A percentile compares a stretch with the other conserved stretches of the same genome.
Evolutionary conservation across 2,888 invertebrate genomes (phyloP).

Genomic region (Orchesellides sinensis): DNA sequence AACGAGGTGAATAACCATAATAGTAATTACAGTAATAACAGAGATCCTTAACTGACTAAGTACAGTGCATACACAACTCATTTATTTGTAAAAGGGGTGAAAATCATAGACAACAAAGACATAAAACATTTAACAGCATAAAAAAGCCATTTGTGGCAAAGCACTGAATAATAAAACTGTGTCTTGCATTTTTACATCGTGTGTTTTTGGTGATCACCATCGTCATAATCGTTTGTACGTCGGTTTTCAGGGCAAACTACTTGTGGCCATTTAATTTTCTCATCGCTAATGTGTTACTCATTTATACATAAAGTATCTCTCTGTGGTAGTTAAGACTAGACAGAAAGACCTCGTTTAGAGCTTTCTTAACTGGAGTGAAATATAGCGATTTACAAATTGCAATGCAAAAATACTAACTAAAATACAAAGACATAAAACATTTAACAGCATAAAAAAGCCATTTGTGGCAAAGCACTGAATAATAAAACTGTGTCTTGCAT

Average conservation of each 20-base stretch:
- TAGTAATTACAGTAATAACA: constrained; percentile 5
- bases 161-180: background rate
- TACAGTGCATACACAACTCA: background rate
- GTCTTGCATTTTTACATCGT: background rate
- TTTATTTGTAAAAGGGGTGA: background rate
- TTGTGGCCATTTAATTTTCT: background rate
- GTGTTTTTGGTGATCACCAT: background rate
- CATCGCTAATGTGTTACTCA: too few relatives aligned
- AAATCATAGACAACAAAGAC: background rate
- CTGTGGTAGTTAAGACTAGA: too few relatives aligned
- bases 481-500: background rate
- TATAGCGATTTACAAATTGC: background rate
- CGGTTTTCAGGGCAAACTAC: background rate
- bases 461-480: background rate
- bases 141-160: background rate
- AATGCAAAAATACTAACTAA: background rate
- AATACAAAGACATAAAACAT: background rate
- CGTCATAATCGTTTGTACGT: background rate
- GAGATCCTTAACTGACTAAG: background rate
- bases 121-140: background rate
- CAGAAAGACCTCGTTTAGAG: background rate
- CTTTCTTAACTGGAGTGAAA: background rate
- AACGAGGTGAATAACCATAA: constrained; percentile 16
- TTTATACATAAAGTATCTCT: too few relatives aligned
- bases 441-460: background rate